Evolutionary conservation across 2,797 vertebrate species (phyloP), one percentile per base, ranked within the genome.

Genomic region (Parotocinclus haroldoi): DNA sequence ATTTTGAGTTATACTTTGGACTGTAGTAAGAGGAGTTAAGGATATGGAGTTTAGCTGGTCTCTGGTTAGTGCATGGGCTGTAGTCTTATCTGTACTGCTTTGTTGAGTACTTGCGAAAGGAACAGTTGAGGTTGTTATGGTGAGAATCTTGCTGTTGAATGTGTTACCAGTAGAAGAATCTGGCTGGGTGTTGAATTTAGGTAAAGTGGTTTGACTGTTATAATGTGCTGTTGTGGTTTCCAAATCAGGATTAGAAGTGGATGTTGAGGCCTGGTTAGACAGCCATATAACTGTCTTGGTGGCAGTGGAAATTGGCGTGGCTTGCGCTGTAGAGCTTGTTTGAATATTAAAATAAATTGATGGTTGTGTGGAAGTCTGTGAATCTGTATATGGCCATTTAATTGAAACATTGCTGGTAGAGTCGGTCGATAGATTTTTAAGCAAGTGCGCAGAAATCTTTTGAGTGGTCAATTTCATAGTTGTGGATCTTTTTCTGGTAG

Each of bases 351-450:
- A 37, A 36, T n/a, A 9, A 0, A 37, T 14, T 42, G 50, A 55
- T 42, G 61, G 13, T 52, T 74, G 12, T 52, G 71, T n/a, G 9
- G 73, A 64, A 72, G 57, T 78, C 51, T 37, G 69, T 45, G 37
- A 60, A 44, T 44, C 13, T 37, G 58, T 37, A 7, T 46, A 14
- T 13, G 63, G 36, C 51, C 72, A 61, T n/a, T 10, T 60, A 2
- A 74, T 53, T 9, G 82, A 66, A 60, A 68, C 49, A 10, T 76
- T 48, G 0, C 82, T 86, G 10, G 58, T 79, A 63, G 78, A 83
- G 60, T 45, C 58, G 39, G 56, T 13, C 9, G 19, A 14, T 18
- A 19, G 12, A 36, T 19, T 64, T 46, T 12, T 18, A 36, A 14
- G 11, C 19, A 17, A 14, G 38, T 7, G 46, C 54, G 72, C 52